These are phyloP conservation scores for Athalia rosae DNA, from an alignment of 2,888 invertebrate genomes.

Conservation along the genomic window DNA sequence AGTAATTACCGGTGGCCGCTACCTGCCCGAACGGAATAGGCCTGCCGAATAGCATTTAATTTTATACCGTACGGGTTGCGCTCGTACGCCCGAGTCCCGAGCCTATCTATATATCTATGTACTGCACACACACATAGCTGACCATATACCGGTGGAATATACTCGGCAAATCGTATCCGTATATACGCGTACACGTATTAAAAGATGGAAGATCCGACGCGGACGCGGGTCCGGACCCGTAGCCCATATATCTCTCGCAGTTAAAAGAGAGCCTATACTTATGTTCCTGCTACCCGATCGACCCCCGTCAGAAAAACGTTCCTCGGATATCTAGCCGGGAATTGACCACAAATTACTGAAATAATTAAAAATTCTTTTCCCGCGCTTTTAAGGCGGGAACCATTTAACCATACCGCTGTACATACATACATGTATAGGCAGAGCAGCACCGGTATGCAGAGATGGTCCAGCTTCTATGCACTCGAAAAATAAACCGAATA, in stretches of 20 bases:
- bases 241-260: slow-evolving; percentile 65
- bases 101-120: slow-evolving; percentile 32
- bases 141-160: not conserved
- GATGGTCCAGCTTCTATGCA: not conserved
- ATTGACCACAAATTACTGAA: slow-evolving; percentile 69
- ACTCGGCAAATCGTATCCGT: no score
- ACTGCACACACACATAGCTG: not conserved
- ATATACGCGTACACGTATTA: not conserved
- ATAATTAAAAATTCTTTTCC: slow-evolving; percentile 66
- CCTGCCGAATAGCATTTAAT: slow-evolving; percentile 72
- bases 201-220: slow-evolving; percentile 6
- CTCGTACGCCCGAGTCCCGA: slow-evolving; percentile 33
- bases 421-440: no score
- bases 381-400: slow-evolving; percentile 49
- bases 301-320: slow-evolving; percentile 54
- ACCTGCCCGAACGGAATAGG: slow-evolving; percentile 72
- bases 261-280: slow-evolving; percentile 70
- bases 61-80: slow-evolving; percentile 64
- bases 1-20: slow-evolving; percentile 74
- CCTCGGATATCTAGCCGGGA: slow-evolving; percentile 52
- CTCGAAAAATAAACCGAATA: no score
- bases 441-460: not conserved
- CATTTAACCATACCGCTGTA: not conserved
- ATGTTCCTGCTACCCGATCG: slow-evolving; percentile 71
- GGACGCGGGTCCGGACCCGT: slow-evolving; percentile 50